These are phyloP conservation scores for Dendroctonus valens DNA, from an alignment of 1,140 invertebrate species.

Conservation along the genomic window DNA sequence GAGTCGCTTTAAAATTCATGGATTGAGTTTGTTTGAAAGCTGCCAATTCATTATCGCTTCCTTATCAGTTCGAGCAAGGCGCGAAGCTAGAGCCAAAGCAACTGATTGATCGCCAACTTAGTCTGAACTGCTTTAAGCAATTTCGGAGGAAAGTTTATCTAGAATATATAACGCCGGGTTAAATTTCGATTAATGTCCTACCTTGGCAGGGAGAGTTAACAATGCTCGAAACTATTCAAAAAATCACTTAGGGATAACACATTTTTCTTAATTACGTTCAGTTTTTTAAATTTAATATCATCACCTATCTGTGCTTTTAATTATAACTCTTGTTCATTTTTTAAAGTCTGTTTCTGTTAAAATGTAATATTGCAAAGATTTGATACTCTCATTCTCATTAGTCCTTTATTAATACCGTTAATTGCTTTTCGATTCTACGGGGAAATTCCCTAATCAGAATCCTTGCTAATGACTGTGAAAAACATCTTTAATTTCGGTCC, in stretches of 20 bases:
- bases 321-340: no score
- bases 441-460: not conserved
- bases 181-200: no score
- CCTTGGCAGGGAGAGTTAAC: no score
- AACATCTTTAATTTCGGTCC: conserved; percentile 13
- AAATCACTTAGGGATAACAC: not conserved
- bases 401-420: no score
- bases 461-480: conserved; percentile 12
- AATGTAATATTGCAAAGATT: no score
- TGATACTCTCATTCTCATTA: no score
- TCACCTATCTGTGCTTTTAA: no score
- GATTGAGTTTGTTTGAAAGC: not conserved
- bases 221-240: not conserved
- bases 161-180: no score
- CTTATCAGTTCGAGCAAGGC: conserved; percentile 19
- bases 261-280: not conserved
- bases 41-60: conserved; percentile 8
- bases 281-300: not conserved
- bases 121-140: conserved; percentile 4
- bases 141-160: not conserved
- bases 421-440: not conserved
- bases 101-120: conserved; percentile 19
- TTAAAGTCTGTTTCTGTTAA: no score
- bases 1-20: not conserved
- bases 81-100: conserved; percentile 27